Percentiles rank a stretch among this genome's conserved stretches.
Evolutionary conservation across 2,113 vertebrate genomes (phyloP).

Genomic region (Microcebus griseorufus): DNA sequence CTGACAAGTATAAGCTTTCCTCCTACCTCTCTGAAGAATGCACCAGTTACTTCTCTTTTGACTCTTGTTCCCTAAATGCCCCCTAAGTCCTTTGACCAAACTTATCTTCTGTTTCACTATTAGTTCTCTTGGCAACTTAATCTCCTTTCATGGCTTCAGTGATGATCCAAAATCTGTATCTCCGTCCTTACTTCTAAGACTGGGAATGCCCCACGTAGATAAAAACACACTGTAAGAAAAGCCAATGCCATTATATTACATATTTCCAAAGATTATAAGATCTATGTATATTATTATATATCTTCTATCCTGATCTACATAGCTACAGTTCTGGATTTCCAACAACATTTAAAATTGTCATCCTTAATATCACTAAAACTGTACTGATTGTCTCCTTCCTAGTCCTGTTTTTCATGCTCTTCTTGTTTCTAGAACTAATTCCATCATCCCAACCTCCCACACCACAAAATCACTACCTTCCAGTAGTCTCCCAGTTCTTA

Average conservation of each 20-base stretch:
- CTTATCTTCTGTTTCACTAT: neutral
- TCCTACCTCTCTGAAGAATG: neutral
- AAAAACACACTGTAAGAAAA: neutral
- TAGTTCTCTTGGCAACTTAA: neutral
- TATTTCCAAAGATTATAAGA: neutral
- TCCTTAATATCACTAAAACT: neutral
- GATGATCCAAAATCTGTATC: neutral
- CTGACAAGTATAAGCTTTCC: neutral
- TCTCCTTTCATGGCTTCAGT: neutral
- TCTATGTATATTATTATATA: neutral
- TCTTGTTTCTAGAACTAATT: neutral
- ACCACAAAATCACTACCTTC: neutral
- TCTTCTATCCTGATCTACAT: neutral
- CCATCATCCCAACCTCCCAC: neutral
- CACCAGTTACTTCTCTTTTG: neutral
- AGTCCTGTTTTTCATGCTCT: neutral
- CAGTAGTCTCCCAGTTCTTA: neutral
- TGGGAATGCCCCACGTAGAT: neutral
- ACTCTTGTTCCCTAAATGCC: neutral
- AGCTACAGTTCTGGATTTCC: neutral
- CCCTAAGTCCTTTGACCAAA: neutral
- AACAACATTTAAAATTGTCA: neutral
- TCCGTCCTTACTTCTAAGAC: neutral
- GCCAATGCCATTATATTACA: neutral
- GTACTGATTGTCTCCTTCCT: neutral